Evolutionary conservation across 1,140 invertebrate species (phyloP), one percentile per base, ranked within the genome.

Genomic region (Brachionus angularis): DNA sequence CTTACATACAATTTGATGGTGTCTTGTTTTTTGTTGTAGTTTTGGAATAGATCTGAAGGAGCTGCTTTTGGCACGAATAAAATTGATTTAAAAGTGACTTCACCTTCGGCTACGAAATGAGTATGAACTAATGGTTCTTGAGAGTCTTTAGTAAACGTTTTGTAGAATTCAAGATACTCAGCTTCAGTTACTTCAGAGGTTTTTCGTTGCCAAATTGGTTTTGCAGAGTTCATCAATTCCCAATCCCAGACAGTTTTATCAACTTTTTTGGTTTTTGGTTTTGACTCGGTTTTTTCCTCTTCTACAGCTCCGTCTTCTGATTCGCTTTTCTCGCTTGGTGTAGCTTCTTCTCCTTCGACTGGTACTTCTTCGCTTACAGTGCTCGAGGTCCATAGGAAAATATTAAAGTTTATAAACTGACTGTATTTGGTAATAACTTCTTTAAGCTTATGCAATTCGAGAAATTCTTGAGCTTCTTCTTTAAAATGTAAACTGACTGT

Each of bases 371-470:
- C 90, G 72, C 14, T 49, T 3, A 61, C 73, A 77, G 85, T 84
- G 78, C 90, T 95, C 79, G 91, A 93, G 39, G 88, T 86, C 95
- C 95, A 99, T 76, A 99, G 80, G 79, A 91, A 91, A 77, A 99
- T 98, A 18, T 91, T 90, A 85, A 98, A 99, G 81, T 98, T 98
- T 76, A 99, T 99, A 81, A 99, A 99, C 83, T 99, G 96, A 1
- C 92, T 96, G 81, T 99, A 99, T 82, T 98, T 98, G 79, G 90
- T 91, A 27, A 99, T 89, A 4, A 99, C 83, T 73, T 88, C 87
- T 74, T 88, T 89, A 16, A 99, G 85, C 2, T 92, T 95, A 75
- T 93, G 89, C 62, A 90, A 85, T 81, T 98, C 93, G 72, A 98
- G 80, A 83, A 91, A 98, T 81, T 98, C 95, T 74, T 88, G 84